A percentile compares a stretch with the other conserved stretches of the same genome.
Evolutionary conservation across 2,797 vertebrate genomes (phyloP).

Genomic region (Eurystomus glaucurus): DNA sequence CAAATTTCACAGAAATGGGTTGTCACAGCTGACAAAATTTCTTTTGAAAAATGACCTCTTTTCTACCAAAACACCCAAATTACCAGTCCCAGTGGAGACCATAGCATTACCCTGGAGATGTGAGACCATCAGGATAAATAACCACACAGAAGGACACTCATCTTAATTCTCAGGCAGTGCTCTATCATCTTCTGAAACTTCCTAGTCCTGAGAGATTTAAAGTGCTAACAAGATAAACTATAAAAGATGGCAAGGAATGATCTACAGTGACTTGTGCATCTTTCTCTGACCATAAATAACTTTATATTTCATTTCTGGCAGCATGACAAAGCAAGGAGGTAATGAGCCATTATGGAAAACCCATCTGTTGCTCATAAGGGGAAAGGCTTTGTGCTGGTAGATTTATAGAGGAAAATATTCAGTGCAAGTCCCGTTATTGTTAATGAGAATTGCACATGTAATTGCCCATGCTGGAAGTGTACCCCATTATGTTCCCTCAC

Average conservation of each 20-base stretch:
- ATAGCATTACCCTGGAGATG: conserved; percentile 54
- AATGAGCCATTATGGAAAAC: conserved; percentile 86
- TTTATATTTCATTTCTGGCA: conserved; percentile 84
- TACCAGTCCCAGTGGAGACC: conserved; percentile 57
- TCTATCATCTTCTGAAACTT: conserved; percentile 76
- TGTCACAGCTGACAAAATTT: conserved; percentile 67
- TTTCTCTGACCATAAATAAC: conserved; percentile 84
- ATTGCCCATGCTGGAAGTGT: conserved; percentile 75
- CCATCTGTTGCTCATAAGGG: conserved; percentile 85
- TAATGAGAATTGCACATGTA: conserved; percentile 81
- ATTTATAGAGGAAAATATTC: conserved; percentile 78
- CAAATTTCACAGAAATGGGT: conserved; percentile 52
- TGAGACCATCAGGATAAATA: conserved; percentile 66
- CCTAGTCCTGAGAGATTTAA: conserved; percentile 65
- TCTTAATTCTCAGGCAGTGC: conserved; percentile 72
- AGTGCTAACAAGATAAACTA: conserved; percentile 80
- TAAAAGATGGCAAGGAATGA: conserved; percentile 76
- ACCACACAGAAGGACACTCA: conserved; percentile 69
- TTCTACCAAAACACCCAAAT: conserved; percentile 74
- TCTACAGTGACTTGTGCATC: conserved; percentile 80
- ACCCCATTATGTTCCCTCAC: conserved; percentile 64
- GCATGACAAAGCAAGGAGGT: conserved; percentile 79
- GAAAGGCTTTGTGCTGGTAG: conserved; percentile 66
- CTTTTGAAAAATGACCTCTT: conserved; percentile 70
- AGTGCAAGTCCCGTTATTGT: conserved; percentile 65